Evolutionary conservation across 2,888 invertebrate species (phyloP).

Genomic region (Catonia carolina): DNA sequence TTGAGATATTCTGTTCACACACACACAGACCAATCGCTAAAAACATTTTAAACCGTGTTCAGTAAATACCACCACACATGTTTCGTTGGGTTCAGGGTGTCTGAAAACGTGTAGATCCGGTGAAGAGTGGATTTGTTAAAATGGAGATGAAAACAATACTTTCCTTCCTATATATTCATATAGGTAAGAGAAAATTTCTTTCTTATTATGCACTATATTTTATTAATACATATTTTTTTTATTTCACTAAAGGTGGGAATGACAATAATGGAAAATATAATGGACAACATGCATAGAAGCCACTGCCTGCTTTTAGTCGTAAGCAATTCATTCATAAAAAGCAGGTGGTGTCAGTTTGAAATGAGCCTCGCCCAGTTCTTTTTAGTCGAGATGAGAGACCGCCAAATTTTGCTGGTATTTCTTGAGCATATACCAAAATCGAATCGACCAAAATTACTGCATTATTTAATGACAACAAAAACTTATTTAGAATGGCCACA

Average conservation of each 20-base stretch:
- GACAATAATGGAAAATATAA: slow-evolving; percentile 62
- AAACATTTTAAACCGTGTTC: too few species aligned
- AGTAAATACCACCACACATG: too few species aligned
- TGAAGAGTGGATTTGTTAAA: too few species aligned
- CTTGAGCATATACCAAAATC: slow-evolving; percentile 57
- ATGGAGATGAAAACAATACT: too few species aligned
- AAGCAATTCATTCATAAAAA: slow-evolving; percentile 55
- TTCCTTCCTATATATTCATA: too few species aligned
- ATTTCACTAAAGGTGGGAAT: slow-evolving; percentile 49
- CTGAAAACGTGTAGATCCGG: too few species aligned
- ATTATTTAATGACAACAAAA: slow-evolving; percentile 60
- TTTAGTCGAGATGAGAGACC: slow-evolving; percentile 53
- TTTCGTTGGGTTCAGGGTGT: too few species aligned
- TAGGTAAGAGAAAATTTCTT: too few species aligned
- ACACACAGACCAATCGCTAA: too few species aligned
- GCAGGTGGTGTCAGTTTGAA: slow-evolving; percentile 69
- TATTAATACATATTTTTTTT: neutral
- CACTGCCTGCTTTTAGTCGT: slow-evolving; percentile 56
- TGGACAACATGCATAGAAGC: slow-evolving; percentile 61
- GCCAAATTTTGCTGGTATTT: slow-evolving; percentile 56
- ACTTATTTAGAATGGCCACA: slow-evolving; percentile 62
- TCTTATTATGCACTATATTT: too few species aligned
- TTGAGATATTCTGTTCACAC: too few species aligned
- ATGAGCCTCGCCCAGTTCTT: slow-evolving; percentile 63
- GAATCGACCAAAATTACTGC: slow-evolving; percentile 54